Percentiles rank a stretch among this genome's conserved stretches.
Evolutionary conservation across 2,113 vertebrate genomes (phyloP).

Genomic region (Amphiprion ocellaris): DNA sequence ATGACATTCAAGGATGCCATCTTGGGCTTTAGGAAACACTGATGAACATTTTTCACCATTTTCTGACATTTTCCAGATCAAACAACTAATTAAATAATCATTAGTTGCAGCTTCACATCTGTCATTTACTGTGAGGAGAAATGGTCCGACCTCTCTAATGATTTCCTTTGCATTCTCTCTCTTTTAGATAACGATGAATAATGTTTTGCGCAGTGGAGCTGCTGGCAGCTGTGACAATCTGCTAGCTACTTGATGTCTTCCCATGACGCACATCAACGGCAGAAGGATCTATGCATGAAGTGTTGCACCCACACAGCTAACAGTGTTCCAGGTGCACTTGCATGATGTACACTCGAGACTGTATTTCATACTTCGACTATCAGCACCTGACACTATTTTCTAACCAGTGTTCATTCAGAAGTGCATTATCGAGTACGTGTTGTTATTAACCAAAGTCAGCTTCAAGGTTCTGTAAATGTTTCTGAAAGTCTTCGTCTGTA

Average conservation of each 20-base stretch:
- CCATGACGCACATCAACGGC: conserved; percentile 48
- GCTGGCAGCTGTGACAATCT: conserved; percentile 76
- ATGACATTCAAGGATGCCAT: no score
- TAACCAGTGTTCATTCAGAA: conserved; percentile 62
- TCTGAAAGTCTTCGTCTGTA: conserved; percentile 7
- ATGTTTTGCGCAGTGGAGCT: conserved; percentile 41
- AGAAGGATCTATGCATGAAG: conserved; percentile 66
- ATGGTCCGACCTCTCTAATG: not conserved
- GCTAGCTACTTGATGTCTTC: conserved; percentile 77
- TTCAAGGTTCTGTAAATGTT: conserved; percentile 40
- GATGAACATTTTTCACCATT: no score
- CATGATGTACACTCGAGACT: conserved; percentile 71
- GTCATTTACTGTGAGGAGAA: no score
- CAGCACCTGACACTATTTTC: conserved; percentile 54
- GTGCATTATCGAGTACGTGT: conserved; percentile 60
- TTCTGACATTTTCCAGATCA: no score
- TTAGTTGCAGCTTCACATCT: no score
- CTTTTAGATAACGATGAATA: conserved; percentile 82
- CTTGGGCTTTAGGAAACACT: no score
- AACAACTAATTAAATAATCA: no score
- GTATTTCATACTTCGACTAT: conserved; percentile 61
- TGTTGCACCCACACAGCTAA: conserved; percentile 42
- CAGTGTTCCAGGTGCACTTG: conserved; percentile 69
- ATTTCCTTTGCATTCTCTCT: conserved; percentile 29
- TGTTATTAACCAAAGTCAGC: conserved; percentile 76